Percentiles rank a stretch among this genome's conserved stretches.
Evolutionary conservation across 2,888 invertebrate genomes (phyloP).

Genomic region (Hymenopus coronatus): DNA sequence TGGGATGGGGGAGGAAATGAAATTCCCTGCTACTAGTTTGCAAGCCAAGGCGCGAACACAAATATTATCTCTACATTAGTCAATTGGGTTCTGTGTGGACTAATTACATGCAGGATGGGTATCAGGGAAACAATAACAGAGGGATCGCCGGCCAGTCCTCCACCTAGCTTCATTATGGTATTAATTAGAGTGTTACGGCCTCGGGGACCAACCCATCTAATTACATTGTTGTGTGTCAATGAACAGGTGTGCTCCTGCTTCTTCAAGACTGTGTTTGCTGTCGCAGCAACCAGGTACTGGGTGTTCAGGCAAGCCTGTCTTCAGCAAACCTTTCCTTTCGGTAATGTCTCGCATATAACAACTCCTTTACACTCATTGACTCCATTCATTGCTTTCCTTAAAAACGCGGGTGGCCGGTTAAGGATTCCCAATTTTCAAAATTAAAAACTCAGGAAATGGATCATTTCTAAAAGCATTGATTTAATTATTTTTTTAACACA

Average conservation of each 20-base stretch:
- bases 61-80: conserved; percentile 14
- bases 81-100: not conserved
- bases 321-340: not conserved
- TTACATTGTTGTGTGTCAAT: not conserved
- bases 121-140: conserved; percentile 10
- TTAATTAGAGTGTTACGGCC: conserved; percentile 14
- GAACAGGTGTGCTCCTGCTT: not conserved
- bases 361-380: too few relatives aligned
- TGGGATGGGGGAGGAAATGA: not conserved
- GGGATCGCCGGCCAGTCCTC: not conserved
- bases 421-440: too few relatives aligned
- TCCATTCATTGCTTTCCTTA: too few relatives aligned
- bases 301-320: not conserved
- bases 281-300: not conserved
- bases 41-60: conserved; percentile 9
- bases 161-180: conserved; percentile 21
- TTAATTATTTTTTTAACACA: too few relatives aligned
- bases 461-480: too few relatives aligned
- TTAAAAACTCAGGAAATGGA: too few relatives aligned
- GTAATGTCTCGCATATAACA: too few relatives aligned
- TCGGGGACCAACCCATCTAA: conserved; percentile 3
- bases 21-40: not conserved
- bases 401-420: too few relatives aligned
- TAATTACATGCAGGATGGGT: not conserved
- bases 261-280: not conserved